Evolutionary conservation across 2,113 vertebrate genomes (phyloP).

Genomic region (Lethenteron reissneri): DNA sequence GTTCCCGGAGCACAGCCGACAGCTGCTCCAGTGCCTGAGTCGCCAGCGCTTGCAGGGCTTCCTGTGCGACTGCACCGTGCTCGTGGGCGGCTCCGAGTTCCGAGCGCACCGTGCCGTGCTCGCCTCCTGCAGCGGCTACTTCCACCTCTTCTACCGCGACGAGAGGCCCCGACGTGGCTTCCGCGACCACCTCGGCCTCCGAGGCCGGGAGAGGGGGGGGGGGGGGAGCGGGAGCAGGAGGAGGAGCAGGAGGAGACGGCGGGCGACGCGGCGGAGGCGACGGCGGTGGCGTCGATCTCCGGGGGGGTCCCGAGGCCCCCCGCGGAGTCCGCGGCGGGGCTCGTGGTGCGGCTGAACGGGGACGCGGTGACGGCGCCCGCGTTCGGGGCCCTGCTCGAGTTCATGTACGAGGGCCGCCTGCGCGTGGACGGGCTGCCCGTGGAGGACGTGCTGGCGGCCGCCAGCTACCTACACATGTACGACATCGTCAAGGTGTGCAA

Average conservation of each 20-base stretch:
- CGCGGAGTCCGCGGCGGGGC: background rate
- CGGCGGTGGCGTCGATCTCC: no score
- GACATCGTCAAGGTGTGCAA: slow-evolving; percentile 94
- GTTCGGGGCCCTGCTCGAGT: slow-evolving; percentile 89
- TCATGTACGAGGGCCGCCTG: slow-evolving; percentile 98
- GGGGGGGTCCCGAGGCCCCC: background rate
- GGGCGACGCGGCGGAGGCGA: no score
- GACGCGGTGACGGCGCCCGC: slow-evolving; percentile 95
- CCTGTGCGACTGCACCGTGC: slow-evolving; percentile 95
- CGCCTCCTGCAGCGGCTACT: slow-evolving; percentile 99
- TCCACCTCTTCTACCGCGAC: slow-evolving; percentile 85
- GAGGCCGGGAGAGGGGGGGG: no score
- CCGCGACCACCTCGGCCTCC: no score
- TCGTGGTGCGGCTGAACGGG: slow-evolving; percentile 82
- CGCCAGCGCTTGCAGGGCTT: slow-evolving; percentile 98
- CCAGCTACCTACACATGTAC: slow-evolving; percentile 96
- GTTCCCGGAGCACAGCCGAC: slow-evolving; percentile 99
- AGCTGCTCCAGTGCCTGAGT: slow-evolving; percentile 99
- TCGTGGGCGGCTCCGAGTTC: slow-evolving; percentile 97
- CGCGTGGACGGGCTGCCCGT: slow-evolving; percentile 69
- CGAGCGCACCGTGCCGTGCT: slow-evolving; percentile 89
- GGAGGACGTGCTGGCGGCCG: slow-evolving; percentile 84
- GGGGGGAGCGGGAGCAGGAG: no score
- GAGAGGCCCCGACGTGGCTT: background rate
- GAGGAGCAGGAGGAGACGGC: no score